A percentile compares a stretch with the other conserved stretches of the same genome.
These are phyloP conservation scores for Pao palembangensis DNA, from an alignment of 2,113 vertebrate genomes.

Conservation along the genomic window DNA sequence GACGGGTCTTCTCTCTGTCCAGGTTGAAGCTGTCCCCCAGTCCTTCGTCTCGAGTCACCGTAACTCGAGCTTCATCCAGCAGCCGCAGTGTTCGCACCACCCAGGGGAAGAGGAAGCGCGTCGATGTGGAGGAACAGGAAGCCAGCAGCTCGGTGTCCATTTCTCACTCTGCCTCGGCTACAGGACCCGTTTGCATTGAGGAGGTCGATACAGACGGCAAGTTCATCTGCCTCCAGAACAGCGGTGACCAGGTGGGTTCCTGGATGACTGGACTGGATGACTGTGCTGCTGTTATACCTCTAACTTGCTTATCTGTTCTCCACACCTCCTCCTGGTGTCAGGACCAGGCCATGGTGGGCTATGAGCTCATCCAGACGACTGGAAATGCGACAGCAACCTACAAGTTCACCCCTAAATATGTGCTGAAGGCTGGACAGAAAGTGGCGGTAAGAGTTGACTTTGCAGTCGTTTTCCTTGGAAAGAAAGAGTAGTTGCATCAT, in stretches of 20 bases:
- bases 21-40: constrained; percentile 85
- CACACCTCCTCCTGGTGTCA: too few species aligned
- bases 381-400: too few species aligned
- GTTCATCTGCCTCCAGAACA: constrained; percentile 86
- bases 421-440: constrained; percentile 87
- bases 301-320: too few species aligned
- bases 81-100: constrained; percentile 80
- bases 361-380: too few species aligned
- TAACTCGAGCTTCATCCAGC: constrained; percentile 84
- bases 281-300: too few species aligned
- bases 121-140: constrained; percentile 84
- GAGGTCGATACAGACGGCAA: constrained; percentile 90
- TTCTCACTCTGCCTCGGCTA: constrained; percentile 85
- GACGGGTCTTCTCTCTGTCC: neutral
- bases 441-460: constrained; percentile 78
- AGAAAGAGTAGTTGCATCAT: too few species aligned
- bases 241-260: constrained; percentile 77
- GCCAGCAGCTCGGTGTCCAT: constrained; percentile 88
- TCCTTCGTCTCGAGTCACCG: constrained; percentile 82
- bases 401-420: constrained; percentile 80
- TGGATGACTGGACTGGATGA: too few species aligned
- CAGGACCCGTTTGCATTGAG: constrained; percentile 80
- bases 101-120: constrained; percentile 83
- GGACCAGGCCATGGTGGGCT: too few species aligned
- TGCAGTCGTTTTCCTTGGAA: too few species aligned